A percentile compares a stretch with the other conserved stretches of the same genome.
Conservation (phyloP, 2,888 invertebrate species). For the Eristalis pertinax region DNA sequence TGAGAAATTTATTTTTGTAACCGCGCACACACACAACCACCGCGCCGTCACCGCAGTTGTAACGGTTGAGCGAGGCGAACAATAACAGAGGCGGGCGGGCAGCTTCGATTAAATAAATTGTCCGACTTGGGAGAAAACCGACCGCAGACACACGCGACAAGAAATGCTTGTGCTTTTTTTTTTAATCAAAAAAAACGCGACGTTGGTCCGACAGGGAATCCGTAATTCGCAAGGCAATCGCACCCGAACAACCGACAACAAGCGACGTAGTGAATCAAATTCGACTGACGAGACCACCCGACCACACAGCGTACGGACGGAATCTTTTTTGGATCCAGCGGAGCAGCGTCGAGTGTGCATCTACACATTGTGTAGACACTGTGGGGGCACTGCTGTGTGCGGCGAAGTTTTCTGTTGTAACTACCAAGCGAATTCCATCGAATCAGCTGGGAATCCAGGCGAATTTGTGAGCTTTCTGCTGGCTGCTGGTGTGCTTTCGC, state of each 20-base stretch:
- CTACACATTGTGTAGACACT: slow-evolving; percentile 62
- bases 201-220: neutral
- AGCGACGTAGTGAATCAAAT: slow-evolving; percentile 60
- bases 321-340: slow-evolving; percentile 36
- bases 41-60: too few relatives aligned
- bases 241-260: slow-evolving; percentile 37
- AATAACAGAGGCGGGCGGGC: slow-evolving; percentile 4
- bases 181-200: neutral
- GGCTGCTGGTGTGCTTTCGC: neutral
- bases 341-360: slow-evolving; percentile 41
- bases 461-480: slow-evolving; percentile 53
- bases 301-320: slow-evolving; percentile 26
- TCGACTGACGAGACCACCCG: slow-evolving; percentile 54
- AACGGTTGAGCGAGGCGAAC: neutral
- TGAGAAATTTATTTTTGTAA: slow-evolving; percentile 44
- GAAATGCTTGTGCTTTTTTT: neutral
- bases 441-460: slow-evolving; percentile 53
- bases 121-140: slow-evolving; percentile 33
- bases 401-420: slow-evolving; percentile 42
- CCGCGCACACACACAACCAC: slow-evolving; percentile 2
- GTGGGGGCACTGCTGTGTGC: neutral
- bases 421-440: slow-evolving; percentile 43
- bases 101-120: slow-evolving; percentile 21
- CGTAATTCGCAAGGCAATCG: slow-evolving; percentile 28
- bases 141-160: slow-evolving; percentile 9